These are phyloP conservation scores for Agapornis canus DNA, from an alignment of 2,797 vertebrate genomes.

Conservation along the genomic window DNA sequence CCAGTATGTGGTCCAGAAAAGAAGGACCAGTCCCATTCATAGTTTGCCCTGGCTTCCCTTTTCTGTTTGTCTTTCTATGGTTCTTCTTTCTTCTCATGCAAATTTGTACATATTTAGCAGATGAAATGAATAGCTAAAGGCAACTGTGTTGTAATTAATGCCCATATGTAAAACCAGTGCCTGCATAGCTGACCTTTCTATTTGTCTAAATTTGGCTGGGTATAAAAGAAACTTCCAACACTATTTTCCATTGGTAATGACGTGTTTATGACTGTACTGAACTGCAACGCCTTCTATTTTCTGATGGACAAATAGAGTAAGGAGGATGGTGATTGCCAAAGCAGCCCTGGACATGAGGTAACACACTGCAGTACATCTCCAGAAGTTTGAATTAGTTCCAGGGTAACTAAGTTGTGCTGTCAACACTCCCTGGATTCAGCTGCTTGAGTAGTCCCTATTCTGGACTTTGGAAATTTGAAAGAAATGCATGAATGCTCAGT, in stretches of 20 bases:
- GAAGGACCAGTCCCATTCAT: not conserved
- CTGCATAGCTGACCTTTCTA: slow-evolving; percentile 72
- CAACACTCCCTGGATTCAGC: not conserved
- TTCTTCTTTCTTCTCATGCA: slow-evolving; percentile 31
- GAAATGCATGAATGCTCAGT: not conserved
- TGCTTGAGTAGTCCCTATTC: not conserved
- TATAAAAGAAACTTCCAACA: slow-evolving; percentile 65
- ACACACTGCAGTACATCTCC: not conserved
- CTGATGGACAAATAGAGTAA: slow-evolving; percentile 24
- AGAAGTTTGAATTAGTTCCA: slow-evolving; percentile 1
- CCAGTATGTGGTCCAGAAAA: not conserved
- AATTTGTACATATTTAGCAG: slow-evolving; percentile 58
- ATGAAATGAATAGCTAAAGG: slow-evolving; percentile 40
- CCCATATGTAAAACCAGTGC: slow-evolving; percentile 69
- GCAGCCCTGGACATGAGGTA: slow-evolving; percentile 26
- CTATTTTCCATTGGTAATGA: slow-evolving; percentile 67
- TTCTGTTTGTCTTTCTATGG: not conserved
- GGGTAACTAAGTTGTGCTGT: not conserved
- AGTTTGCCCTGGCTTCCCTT: not conserved
- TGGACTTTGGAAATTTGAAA: not conserved
- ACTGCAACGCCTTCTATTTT: slow-evolving; percentile 42
- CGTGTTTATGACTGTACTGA: slow-evolving; percentile 46
- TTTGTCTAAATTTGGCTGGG: slow-evolving; percentile 69
- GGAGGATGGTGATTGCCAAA: not conserved
- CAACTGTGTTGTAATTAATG: slow-evolving; percentile 70